Evolutionary conservation across 2,888 invertebrate genomes (phyloP), one percentile per base, ranked within the genome.

Genomic region (Hedychridium roseum): DNA sequence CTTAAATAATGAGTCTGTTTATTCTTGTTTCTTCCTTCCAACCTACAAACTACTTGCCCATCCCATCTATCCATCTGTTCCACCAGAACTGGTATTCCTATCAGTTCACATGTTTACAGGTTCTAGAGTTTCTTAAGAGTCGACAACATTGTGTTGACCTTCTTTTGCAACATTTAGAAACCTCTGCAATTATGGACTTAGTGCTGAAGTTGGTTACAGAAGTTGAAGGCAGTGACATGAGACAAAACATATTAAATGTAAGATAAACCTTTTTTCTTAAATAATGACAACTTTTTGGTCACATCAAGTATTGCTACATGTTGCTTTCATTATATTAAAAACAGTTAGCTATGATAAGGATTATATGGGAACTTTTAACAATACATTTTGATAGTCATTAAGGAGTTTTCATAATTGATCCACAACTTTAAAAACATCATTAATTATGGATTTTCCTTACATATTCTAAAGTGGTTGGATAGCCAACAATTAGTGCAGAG

Each of bases 161-260:
- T 78, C 84, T 97, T 76, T 83, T 96, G 75, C 88, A 89, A 71
- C 96, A 97, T 83, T 86, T 97, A 74, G 90, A 92, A 71, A 96
- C 95, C 37, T 96, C 96, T 16, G 95, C 96, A 68, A 91, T 97
- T 72, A 94, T 94, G 84, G 96, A 97, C 85, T 86, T 94, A 69
- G 87, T 94, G 78, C 83, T 89, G 72, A 91, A 92, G 80, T 87
- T 92, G 76, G 88, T 94, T 79, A 90, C 90, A 58, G 86, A 90
- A 68, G 89, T 95, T 43, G 90, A 91, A 77, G 89, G 88, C 54
- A 83, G 82, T 58, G 88, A 89, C 66, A 85, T 88, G 76, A 85
- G 88, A 68, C 84, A 85, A 73, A 88, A 86, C 80, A 84, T 90
- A 71, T 82, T 87, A 68, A 85, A 85, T 74, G 89, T 89, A 80